These are phyloP conservation scores for Mus spretus DNA, from an alignment of 2,797 vertebrate genomes.

Conservation along the genomic window DNA sequence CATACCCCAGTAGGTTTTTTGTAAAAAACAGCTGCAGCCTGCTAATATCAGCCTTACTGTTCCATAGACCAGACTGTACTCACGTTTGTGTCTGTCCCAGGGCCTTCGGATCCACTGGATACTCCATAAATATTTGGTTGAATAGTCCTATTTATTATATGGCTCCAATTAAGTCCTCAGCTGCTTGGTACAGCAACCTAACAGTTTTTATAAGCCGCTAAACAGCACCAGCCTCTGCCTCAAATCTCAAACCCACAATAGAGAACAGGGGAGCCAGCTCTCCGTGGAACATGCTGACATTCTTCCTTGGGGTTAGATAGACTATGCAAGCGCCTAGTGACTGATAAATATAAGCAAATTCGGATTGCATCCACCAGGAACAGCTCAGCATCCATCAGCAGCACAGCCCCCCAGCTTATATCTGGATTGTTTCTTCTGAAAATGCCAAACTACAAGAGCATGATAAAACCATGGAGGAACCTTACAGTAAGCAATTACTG, in stretches of 20 bases:
- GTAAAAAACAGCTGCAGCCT: background rate
- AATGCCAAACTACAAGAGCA: slow-evolving; percentile 70
- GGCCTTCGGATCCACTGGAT: slow-evolving; percentile 12
- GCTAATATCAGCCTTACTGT: background rate
- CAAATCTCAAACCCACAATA: slow-evolving; percentile 72
- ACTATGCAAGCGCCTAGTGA: slow-evolving; percentile 50
- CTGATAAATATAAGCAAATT: slow-evolving; percentile 75
- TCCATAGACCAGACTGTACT: slow-evolving; percentile 28
- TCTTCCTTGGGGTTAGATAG: slow-evolving; percentile 54
- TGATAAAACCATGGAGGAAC: slow-evolving; percentile 71
- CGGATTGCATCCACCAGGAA: slow-evolving; percentile 25
- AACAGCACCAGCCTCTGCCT: background rate
- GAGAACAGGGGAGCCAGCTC: slow-evolving; percentile 22
- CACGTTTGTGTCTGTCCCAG: background rate
- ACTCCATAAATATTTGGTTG: slow-evolving; percentile 63
- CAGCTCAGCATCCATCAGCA: slow-evolving; percentile 29
- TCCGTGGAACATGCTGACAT: slow-evolving; percentile 25
- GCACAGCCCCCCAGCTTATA: slow-evolving; percentile 50
- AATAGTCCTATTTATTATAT: slow-evolving; percentile 65
- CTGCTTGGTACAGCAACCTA: slow-evolving; percentile 45
- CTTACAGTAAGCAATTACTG: slow-evolving; percentile 73
- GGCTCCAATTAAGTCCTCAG: slow-evolving; percentile 56
- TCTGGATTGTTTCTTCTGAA: slow-evolving; percentile 77
- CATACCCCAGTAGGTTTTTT: background rate
- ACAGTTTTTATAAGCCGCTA: slow-evolving; percentile 66